phyloP scores from a whole-genome alignment of 2,888 invertebrate genomes.

The Acleris literana region DNA sequence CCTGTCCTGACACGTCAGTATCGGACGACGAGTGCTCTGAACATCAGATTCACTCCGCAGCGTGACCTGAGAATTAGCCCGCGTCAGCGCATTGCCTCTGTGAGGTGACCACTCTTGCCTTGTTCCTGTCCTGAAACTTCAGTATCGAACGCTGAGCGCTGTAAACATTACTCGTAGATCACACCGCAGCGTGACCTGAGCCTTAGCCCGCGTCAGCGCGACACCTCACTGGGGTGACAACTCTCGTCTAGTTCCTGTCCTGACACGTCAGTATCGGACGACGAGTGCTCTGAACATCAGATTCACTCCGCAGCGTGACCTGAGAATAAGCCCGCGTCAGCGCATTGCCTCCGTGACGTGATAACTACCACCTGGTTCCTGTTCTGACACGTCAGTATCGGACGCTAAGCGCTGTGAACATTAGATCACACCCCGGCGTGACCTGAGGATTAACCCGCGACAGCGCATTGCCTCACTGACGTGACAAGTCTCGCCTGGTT shows the following conservation, averaged over 20 bases:
- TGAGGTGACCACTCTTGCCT: slow-evolving; percentile 57
- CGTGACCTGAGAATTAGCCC: slow-evolving; percentile 50
- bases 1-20: not conserved
- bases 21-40: not conserved
- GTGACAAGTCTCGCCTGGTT: slow-evolving; percentile 61
- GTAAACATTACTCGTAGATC: not conserved
- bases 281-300: not conserved
- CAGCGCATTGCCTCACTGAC: slow-evolving; percentile 36
- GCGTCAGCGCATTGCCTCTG: slow-evolving; percentile 28
- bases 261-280: not conserved
- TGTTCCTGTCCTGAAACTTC: slow-evolving; percentile 41
- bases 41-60: not conserved
- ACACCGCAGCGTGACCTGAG: slow-evolving; percentile 44
- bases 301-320: slow-evolving; percentile 45
- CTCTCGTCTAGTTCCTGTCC: slow-evolving; percentile 52
- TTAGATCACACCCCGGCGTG: not conserved
- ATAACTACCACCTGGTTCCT: slow-evolving; percentile 58
- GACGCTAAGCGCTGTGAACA: not conserved
- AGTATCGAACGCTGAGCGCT: not conserved
- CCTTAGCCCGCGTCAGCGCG: slow-evolving; percentile 40
- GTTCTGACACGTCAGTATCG: not conserved
- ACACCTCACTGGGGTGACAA: slow-evolving; percentile 49
- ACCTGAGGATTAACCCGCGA: too few species aligned
- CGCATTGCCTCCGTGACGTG: slow-evolving; percentile 43
- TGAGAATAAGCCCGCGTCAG: slow-evolving; percentile 41